phyloP scores from a whole-genome alignment of 1,140 invertebrate genomes.

The Pseudomyrmex sp. region DNA sequence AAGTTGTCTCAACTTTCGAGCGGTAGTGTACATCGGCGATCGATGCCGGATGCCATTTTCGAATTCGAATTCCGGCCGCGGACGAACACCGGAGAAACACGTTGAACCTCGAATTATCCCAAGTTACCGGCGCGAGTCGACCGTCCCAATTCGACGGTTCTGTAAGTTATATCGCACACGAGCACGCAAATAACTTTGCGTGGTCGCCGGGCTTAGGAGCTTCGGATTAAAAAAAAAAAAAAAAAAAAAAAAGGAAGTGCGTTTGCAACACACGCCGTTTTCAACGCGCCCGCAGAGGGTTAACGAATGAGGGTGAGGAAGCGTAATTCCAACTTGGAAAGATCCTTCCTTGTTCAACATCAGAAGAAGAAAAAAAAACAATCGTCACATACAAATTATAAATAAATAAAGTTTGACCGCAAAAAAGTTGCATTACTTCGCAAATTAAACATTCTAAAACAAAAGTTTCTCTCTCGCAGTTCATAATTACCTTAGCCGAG shows the following conservation, averaged over 20 bases:
- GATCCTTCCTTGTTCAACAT: background rate
- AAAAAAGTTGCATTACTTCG: slow-evolving; percentile 38
- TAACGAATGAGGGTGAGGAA: background rate
- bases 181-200: slow-evolving; percentile 18
- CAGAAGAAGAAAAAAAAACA: slow-evolving; percentile 16
- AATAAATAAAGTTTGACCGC: slow-evolving; percentile 20
- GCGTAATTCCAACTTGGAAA: background rate
- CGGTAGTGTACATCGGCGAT: slow-evolving; percentile 49
- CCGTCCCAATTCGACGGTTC: slow-evolving; percentile 18
- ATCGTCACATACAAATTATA: slow-evolving; percentile 6
- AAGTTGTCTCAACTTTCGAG: slow-evolving; percentile 53
- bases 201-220: background rate
- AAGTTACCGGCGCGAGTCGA: background rate
- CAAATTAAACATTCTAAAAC: slow-evolving; percentile 28
- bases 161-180: slow-evolving; percentile 37
- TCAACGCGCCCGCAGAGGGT: background rate
- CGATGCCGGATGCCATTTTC: slow-evolving; percentile 59
- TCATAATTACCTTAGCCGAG: background rate
- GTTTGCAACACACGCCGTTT: slow-evolving; percentile 27
- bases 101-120: slow-evolving; percentile 43
- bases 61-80: slow-evolving; percentile 56
- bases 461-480: background rate
- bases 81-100: slow-evolving; percentile 31
- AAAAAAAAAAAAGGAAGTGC: too few species aligned
- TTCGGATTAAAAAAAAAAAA: slow-evolving; percentile 16